Evolutionary conservation across 1,140 invertebrate species (phyloP), one percentile per base, ranked within the genome.

Genomic region (Sweltsa coloradensis): DNA sequence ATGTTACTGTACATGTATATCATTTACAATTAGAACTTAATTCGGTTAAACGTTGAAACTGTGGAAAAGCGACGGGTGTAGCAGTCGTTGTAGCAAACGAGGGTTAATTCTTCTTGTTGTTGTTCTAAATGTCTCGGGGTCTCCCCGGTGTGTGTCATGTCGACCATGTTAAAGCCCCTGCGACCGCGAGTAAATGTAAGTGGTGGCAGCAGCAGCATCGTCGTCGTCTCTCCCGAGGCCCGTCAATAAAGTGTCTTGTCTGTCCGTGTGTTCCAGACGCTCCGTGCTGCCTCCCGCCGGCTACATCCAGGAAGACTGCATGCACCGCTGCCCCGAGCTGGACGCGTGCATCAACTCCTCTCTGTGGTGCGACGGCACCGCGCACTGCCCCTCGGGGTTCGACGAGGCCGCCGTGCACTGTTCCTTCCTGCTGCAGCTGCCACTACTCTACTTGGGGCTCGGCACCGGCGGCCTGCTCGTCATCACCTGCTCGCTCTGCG

Each of bases 351-450:
- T 93, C 55, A 85, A 87, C 55, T 71, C 80, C 0, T 79, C 80
- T n/a, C 71, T 93, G 6, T 91, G 87, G 85, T 93, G 89, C 60
- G 87, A 93, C 57, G 88, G 87, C 0, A 66, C 78, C 11, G 71
- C 75, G 23, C 85, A 93, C 57, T 92, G 89, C 60, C 89, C 89
- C 0, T 87, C 83, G 2, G 87, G 85, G 0, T 81, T 85, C 57
- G 89, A 93, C 66, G 89, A 93, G 64, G 76, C 85, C 2, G 69
- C 87, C 14, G 71, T 76, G 5, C 83, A 87, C 57, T 88, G 84
- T 58, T 86, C 83, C 9, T 72, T 83, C 6, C 60, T 88, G 7
- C 63, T 88, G 36, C 74, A 81, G 55, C 63, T 86, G 39, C 84
- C 85, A 5, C 75, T 77, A 3, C 70, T 86, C 34, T 83, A 86